Base-by-base conservation (phyloP, 2,797 vertebrate species). In the Phyllotis vaccarum region DNA sequence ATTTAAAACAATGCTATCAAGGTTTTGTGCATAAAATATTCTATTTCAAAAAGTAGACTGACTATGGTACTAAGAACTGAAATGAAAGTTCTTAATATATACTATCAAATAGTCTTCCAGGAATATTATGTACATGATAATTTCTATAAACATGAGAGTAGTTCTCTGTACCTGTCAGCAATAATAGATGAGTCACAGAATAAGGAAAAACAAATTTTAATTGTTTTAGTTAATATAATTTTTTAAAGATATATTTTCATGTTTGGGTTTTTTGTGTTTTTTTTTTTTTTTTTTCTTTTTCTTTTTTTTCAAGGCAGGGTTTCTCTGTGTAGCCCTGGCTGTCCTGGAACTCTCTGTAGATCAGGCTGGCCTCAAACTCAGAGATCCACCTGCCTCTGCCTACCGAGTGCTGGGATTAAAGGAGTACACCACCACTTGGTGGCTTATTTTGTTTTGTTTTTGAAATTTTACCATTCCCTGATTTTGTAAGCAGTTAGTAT, bases 41-140 rank as follows among this genome's bases (percentile, higher is more conserved):
- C 86, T 86, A 86, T 91, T 92, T 93, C 29, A 75, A 89, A 95
- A 95, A 82, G 80, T 46, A n/a, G 58, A 68, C 46, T 94, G 92
- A 85, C 89, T 70, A 95, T 2, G 62, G 43, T 49, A 86, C 49
- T 86, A 29, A 95, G 24, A 96, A 91, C 16, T 90, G 80, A 94
- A 90, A 95, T 60, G 52, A 60, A 90, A n/a, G 27, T 27, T 89
- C 74, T 95, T 92, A 74, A 93, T 31, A 88, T 54, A 68, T 83
- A 85, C 68, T 87, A 91, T 56, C 49, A 83, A 95, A 96, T 31
- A 92, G 68, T 68, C 95, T 96, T 54, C 79, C 54, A 40, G 40
- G 94, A 83, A 75, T 52, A 3, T 92, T 92, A 92, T 19, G 95
- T 78, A 80, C 27, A 88, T 54, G 31, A 90, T 27, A 74, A 43